These are phyloP conservation scores for Orchesella flavescens DNA, from an alignment of 2,888 invertebrate species.

Conservation along the genomic window DNA sequence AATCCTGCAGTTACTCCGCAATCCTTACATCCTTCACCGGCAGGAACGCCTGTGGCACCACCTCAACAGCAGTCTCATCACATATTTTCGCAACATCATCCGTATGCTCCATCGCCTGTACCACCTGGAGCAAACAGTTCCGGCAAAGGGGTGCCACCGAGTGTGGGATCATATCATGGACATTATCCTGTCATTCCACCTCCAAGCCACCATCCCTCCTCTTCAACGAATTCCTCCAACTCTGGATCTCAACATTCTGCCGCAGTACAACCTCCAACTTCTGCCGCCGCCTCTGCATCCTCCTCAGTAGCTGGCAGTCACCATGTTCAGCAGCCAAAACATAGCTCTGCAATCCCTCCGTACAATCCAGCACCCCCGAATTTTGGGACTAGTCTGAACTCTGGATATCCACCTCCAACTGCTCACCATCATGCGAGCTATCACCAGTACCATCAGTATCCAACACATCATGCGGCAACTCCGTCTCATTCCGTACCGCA, in stretches of 20 bases:
- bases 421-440: constrained; percentile 59
- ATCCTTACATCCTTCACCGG: constrained; percentile 43
- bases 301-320: constrained; percentile 9
- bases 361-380: constrained; percentile 69
- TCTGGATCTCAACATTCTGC: constrained; percentile 44
- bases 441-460: constrained; percentile 65
- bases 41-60: constrained; percentile 37
- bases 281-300: constrained; percentile 51
- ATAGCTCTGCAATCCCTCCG: constrained; percentile 69
- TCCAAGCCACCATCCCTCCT: constrained; percentile 35
- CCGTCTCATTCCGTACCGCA: constrained; percentile 41
- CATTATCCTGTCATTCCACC: constrained; percentile 44
- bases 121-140: constrained; percentile 14
- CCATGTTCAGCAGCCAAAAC: constrained; percentile 51
- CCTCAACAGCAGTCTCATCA: constrained; percentile 20
- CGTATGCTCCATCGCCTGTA: constrained; percentile 45
- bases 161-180: constrained; percentile 49
- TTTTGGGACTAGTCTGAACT: constrained; percentile 55
- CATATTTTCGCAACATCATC: constrained; percentile 44
- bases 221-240: constrained; percentile 18
- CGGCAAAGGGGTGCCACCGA: constrained; percentile 28
- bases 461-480: constrained; percentile 40
- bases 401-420: constrained; percentile 59
- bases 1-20: constrained; percentile 50
- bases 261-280: constrained; percentile 40